Evolutionary conservation across 1,140 invertebrate species (phyloP).

Genomic region (Aplysia californica): DNA sequence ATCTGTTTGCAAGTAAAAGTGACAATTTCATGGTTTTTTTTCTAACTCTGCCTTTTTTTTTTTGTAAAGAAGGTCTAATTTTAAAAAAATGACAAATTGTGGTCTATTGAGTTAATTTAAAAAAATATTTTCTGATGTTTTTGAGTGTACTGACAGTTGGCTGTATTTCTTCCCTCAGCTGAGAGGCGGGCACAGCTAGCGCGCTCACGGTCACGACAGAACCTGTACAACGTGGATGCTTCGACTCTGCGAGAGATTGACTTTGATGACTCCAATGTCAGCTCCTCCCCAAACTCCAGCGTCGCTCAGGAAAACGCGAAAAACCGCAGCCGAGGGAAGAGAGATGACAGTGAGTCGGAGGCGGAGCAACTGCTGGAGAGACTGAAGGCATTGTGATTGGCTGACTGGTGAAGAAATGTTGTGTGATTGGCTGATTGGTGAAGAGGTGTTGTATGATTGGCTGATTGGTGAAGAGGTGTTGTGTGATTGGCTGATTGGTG

Average conservation of each 20-base stretch:
- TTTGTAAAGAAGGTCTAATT: background rate
- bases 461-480: no score
- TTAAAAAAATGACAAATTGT: background rate
- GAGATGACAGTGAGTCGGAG: background rate
- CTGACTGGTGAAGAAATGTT: background rate
- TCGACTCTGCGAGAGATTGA: slow-evolving; percentile 49
- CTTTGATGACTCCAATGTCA: slow-evolving; percentile 41
- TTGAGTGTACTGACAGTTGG: no score
- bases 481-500: no score
- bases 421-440: background rate
- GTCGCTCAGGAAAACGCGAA: slow-evolving; percentile 1
- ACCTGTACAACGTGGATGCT: slow-evolving; percentile 43
- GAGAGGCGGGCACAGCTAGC: slow-evolving; percentile 61
- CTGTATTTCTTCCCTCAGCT: slow-evolving; percentile 54
- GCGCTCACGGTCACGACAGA: slow-evolving; percentile 58
- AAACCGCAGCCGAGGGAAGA: background rate
- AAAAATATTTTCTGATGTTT: no score
- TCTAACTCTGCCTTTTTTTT: background rate
- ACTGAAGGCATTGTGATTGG: slow-evolving; percentile 14
- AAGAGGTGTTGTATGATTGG: no score
- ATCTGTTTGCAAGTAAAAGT: no score
- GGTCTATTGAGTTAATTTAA: background rate
- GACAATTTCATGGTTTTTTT: background rate
- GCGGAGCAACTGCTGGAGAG: slow-evolving; percentile 8
- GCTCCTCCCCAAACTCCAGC: slow-evolving; percentile 20